Conservation (phyloP, 2,888 invertebrate genomes). For the Fabriciana adippe region DNA sequence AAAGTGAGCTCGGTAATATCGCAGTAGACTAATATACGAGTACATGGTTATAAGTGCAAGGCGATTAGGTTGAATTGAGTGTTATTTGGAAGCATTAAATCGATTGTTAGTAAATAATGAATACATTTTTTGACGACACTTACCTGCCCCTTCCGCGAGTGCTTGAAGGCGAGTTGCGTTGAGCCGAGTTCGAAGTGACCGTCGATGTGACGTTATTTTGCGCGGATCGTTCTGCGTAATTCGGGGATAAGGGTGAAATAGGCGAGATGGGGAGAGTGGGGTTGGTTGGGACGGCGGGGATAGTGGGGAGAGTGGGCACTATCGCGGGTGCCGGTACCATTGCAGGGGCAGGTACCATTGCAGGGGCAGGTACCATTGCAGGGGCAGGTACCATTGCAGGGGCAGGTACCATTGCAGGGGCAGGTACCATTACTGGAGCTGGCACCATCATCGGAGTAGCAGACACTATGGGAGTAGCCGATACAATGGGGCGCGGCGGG, state of each 20-base stretch:
- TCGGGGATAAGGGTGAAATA: no score
- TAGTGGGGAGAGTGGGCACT: background rate
- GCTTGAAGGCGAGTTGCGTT: background rate
- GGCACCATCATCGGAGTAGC: background rate
- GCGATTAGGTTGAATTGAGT: conserved; percentile 2
- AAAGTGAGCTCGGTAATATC: background rate
- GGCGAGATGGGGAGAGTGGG: conserved; percentile 2
- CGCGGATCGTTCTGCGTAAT: background rate
- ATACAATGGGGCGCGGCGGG: background rate
- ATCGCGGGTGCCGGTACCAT: background rate
- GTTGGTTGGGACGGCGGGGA: background rate
- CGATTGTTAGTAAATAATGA: background rate
- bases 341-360: background rate
- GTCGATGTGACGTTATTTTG: background rate
- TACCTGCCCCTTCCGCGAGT: conserved; percentile 1
- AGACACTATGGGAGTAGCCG: background rate
- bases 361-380: no score
- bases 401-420: background rate
- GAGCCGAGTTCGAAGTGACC: background rate
- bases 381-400: background rate
- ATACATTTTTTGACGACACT: background rate
- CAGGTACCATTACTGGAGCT: no score
- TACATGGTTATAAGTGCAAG: conserved; percentile 7
- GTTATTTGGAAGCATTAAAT: conserved; percentile 8
- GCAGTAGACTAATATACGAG: background rate